phyloP scores from a whole-genome alignment of 2,113 vertebrate species.

The Pithys albifrons region DNA sequence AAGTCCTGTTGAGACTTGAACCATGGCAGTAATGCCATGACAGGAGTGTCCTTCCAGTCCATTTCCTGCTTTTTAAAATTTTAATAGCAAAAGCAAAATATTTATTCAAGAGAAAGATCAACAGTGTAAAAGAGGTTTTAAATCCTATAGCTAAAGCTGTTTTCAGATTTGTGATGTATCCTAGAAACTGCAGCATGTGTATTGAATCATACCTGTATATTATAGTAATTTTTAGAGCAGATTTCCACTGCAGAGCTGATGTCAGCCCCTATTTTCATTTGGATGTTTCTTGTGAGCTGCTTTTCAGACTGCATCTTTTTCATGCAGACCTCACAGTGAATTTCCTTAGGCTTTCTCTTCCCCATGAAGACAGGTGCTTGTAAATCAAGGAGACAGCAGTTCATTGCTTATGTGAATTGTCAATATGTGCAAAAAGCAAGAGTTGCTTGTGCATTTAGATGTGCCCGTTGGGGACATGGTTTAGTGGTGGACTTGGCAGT shows the following conservation, averaged over 20 bases:
- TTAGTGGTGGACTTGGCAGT: not conserved
- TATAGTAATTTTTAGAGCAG: not conserved
- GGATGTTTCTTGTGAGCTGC: not conserved
- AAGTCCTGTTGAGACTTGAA: not conserved
- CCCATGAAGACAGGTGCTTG: not conserved
- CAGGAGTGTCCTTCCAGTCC: not conserved
- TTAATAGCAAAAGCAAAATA: not conserved
- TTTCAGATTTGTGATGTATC: not conserved
- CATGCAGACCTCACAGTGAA: not conserved
- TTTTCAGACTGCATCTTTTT: slow-evolving; percentile 16
- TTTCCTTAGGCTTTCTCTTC: not conserved
- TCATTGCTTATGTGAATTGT: not conserved
- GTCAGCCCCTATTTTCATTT: not conserved
- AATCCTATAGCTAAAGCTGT: not conserved
- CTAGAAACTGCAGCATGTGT: not conserved
- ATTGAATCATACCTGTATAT: not conserved
- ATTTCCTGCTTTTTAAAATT: not conserved
- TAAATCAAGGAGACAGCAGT: not conserved
- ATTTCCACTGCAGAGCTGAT: not conserved
- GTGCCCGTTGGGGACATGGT: not conserved
- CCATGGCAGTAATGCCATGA: not conserved
- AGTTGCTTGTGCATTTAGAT: not conserved
- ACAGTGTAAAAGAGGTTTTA: not conserved
- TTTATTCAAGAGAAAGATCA: not conserved
- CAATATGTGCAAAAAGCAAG: not conserved